These are phyloP conservation scores for Sarcoramphus papa DNA, from an alignment of 2,797 vertebrate genomes.

Conservation along the genomic window DNA sequence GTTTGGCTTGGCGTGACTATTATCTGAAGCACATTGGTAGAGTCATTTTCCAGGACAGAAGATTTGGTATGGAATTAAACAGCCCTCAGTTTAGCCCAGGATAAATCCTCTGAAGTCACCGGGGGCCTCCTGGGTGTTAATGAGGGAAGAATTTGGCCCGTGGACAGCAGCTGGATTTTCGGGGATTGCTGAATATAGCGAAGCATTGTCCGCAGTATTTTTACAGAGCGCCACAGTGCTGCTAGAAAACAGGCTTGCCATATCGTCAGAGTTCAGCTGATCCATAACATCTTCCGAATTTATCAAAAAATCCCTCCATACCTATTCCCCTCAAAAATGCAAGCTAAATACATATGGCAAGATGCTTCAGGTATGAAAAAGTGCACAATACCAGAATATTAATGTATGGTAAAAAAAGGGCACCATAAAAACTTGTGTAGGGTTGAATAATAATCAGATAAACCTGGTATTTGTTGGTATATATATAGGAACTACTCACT, in stretches of 20 bases:
- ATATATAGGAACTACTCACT: neutral
- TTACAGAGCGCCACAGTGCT: neutral
- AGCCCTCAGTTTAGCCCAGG: neutral
- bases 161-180: neutral
- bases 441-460: neutral
- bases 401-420: neutral
- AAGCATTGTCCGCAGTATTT: neutral
- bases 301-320: neutral
- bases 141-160: neutral
- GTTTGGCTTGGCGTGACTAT: neutral
- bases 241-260: neutral
- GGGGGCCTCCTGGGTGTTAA: neutral
- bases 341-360: rapidly evolving
- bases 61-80: neutral
- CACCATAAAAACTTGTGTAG: neutral
- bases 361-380: neutral
- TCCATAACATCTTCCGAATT: neutral
- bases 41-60: neutral
- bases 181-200: neutral
- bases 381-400: neutral
- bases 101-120: neutral
- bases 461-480: neutral
- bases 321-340: neutral
- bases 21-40: neutral
- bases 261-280: neutral